Conservation (phyloP, 2,888 invertebrate species). For the Crocallis elinguaria region DNA sequence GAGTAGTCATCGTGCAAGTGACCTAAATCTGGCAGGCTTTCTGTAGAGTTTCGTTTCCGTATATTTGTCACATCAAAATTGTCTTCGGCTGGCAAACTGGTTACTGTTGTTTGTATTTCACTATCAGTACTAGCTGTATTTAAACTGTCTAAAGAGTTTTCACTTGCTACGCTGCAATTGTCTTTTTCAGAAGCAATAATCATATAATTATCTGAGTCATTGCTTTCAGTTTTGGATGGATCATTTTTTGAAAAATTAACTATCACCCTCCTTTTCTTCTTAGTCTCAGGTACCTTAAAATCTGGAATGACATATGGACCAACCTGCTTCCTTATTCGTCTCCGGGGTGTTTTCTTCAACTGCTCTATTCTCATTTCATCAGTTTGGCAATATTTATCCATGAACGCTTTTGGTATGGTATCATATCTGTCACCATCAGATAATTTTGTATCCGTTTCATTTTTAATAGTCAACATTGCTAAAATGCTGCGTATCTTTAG, state of each 20-base stretch:
- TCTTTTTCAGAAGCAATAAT: not conserved
- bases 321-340: constrained; percentile 42
- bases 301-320: constrained; percentile 61
- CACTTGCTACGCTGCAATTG: not conserved
- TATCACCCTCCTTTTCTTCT: constrained; percentile 7
- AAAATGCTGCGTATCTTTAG: constrained; percentile 61
- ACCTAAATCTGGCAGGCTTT: constrained; percentile 30
- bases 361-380: constrained; percentile 41
- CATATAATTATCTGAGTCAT: not conserved
- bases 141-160: not conserved
- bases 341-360: constrained; percentile 31
- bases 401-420: not conserved
- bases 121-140: not conserved
- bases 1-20: constrained; percentile 56
- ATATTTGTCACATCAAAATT: too few relatives aligned
- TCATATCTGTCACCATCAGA: not conserved
- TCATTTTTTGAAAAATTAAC: not conserved
- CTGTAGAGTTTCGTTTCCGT: not conserved
- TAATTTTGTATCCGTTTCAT: not conserved
- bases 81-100: too few relatives aligned
- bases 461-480: constrained; percentile 51
- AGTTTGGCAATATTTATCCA: constrained; percentile 50
- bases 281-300: constrained; percentile 21
- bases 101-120: not conserved
- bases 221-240: not conserved